Conservation (phyloP, 2,888 invertebrate genomes). For the Lepidochrysops patricia region DNA sequence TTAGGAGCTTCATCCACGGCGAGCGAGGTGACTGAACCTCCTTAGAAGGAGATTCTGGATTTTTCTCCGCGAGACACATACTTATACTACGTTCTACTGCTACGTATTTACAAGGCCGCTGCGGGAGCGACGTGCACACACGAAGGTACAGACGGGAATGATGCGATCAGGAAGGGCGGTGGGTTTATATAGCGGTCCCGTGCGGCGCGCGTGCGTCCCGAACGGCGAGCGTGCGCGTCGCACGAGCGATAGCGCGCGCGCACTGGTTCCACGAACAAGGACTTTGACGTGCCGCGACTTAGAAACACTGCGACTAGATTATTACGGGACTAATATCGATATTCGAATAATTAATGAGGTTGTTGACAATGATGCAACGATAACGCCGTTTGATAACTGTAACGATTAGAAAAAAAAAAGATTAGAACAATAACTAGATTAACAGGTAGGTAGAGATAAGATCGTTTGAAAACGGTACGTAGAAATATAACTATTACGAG, state of each 20-base stretch:
- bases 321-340: not conserved
- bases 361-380: not conserved
- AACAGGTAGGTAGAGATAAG: not conserved
- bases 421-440: not conserved
- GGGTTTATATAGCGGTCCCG: constrained; percentile 53
- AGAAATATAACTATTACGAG: not conserved
- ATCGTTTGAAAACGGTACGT: not conserved
- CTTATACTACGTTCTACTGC: constrained; percentile 49
- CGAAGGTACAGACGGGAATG: constrained; percentile 62
- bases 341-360: not conserved
- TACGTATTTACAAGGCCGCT: constrained; percentile 61
- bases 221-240: constrained; percentile 47
- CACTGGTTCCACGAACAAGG: constrained; percentile 61
- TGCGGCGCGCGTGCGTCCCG: constrained; percentile 35
- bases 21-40: constrained; percentile 65
- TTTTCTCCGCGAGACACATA: constrained; percentile 74
- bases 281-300: constrained; percentile 63
- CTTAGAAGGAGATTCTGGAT: constrained; percentile 55
- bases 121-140: constrained; percentile 51
- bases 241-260: constrained; percentile 63
- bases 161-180: constrained; percentile 62
- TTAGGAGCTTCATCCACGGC: constrained; percentile 73
- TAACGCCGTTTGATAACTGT: not conserved
- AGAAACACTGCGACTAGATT: constrained; percentile 19
- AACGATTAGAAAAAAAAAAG: not conserved